Base-by-base conservation (phyloP, 2,888 invertebrate genomes). In the Catocala sponsa region DNA sequence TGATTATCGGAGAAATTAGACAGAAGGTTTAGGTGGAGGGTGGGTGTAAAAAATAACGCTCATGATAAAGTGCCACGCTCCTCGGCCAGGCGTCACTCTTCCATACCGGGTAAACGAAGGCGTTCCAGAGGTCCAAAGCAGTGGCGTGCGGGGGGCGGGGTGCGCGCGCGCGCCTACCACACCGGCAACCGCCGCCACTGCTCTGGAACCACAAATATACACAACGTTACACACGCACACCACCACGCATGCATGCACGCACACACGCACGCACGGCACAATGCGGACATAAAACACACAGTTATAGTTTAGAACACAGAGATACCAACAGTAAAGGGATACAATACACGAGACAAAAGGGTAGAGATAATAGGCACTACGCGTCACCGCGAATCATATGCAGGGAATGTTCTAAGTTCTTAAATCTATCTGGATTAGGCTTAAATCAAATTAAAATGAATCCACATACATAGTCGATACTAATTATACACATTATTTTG, bases 141-240 rank as follows among this genome's bases (percentile, higher is more conserved):
- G 95, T 95, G 95, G 95, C 95, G 96, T 96, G 96, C 95, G 96
- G 96, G 93, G 96, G 95, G 94, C 95, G 95, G 95, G 95, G 93
- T 88, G 95, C 94, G 94, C 96, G 95, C 90, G 95, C 93, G 91
- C 94, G 94, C 89, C 93, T 90, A 84, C 90, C 91, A 90, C 94
- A 94, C 88, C 91, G 94, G 90, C 95, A 94, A 88, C 94, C 94
- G 94, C 94, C 94, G 94, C 94, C 94, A 95, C 95, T 95, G 95
- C 95, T 95, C 95, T 95, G 94, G 94, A 95, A 94, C 94, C 92
- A 94, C 92, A 94, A 92, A 93, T 86, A 92, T 90, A 91, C 87
- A 88, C 88, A 91, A 78, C 87, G 82, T 91, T 92, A 91, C 91
- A 91, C 86, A 85, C 83, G 74, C 84, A 84, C 83, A 80, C 70